Percentiles rank a stretch among this genome's conserved stretches.
phyloP scores from a whole-genome alignment of 2,797 vertebrate species.

The Takifugu rubripes region DNA sequence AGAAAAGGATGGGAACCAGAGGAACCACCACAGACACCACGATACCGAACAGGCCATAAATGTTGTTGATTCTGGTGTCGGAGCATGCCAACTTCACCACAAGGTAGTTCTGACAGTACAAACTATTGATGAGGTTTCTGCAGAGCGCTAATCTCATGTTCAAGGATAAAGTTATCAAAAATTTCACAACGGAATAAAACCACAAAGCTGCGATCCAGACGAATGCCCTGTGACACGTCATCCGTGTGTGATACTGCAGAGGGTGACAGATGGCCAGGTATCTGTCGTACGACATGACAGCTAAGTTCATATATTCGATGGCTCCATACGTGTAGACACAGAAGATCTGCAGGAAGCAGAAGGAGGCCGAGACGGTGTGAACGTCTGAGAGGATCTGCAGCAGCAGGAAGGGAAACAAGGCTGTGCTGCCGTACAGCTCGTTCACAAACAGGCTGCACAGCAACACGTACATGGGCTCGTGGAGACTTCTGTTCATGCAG shows the following conservation, averaged over 20 bases:
- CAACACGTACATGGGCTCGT: background rate
- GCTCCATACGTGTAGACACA: background rate
- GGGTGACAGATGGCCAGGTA: background rate
- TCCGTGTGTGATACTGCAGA: background rate
- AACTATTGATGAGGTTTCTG: slow-evolving; percentile 25
- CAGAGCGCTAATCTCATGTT: slow-evolving; percentile 10
- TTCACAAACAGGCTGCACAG: too few species aligned
- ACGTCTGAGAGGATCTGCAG: background rate
- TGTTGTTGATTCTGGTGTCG: slow-evolving; percentile 19
- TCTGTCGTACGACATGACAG: too few species aligned
- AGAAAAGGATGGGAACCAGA: slow-evolving; percentile 22
- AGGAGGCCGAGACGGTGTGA: background rate
- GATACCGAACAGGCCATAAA: slow-evolving; percentile 6
- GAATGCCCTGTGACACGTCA: background rate
- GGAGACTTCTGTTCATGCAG: background rate
- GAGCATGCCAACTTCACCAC: slow-evolving; percentile 38
- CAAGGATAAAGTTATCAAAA: background rate
- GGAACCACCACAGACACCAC: background rate
- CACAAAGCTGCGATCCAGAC: slow-evolving; percentile 3
- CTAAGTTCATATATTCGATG: background rate
- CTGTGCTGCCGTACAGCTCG: background rate
- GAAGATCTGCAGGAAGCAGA: slow-evolving; percentile 1
- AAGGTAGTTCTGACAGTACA: slow-evolving; percentile 40
- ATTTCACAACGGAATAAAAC: slow-evolving; percentile 3
- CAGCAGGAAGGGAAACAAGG: background rate